A percentile compares a stretch with the other conserved stretches of the same genome.
Conservation (phyloP, 1,140 invertebrate species). For the Drosophila albomicans region DNA sequence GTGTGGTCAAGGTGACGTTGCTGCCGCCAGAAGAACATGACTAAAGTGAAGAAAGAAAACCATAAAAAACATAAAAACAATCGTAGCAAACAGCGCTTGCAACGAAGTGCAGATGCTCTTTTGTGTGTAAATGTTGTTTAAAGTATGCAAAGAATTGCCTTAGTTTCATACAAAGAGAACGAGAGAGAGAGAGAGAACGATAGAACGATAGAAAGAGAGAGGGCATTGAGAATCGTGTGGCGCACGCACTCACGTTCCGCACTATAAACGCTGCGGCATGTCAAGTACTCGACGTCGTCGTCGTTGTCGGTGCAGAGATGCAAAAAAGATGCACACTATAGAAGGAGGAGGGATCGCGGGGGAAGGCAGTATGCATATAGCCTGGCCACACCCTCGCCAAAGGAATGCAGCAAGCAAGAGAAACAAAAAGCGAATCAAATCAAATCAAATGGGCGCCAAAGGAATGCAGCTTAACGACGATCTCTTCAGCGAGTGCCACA, state of each 20-base stretch:
- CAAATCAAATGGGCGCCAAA: conserved; percentile 43
- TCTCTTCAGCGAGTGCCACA: conserved; percentile 4
- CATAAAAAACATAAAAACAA: not conserved
- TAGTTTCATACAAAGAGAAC: not conserved
- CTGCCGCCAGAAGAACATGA: not conserved
- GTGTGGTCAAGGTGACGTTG: conserved; percentile 27
- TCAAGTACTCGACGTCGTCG: conserved; percentile 59
- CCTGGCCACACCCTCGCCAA: conserved; percentile 39
- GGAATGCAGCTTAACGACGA: conserved; percentile 42
- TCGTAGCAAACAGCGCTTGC: not conserved
- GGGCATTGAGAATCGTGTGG: conserved; percentile 12
- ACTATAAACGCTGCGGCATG: conserved; percentile 71
- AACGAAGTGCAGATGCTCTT: conserved; percentile 1
- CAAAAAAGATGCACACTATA: conserved; percentile 15
- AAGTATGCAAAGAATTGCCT: not conserved
- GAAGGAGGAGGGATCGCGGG: not conserved
- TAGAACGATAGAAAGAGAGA: not conserved
- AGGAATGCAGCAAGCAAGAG: conserved; percentile 38
- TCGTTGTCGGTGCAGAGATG: not conserved
- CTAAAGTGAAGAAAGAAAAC: too few relatives aligned
- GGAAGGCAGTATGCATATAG: conserved; percentile 22
- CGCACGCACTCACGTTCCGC: conserved; percentile 58
- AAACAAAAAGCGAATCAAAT: conserved; percentile 32
- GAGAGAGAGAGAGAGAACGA: not conserved
- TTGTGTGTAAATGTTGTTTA: too few relatives aligned